Evolutionary conservation across 2,113 vertebrate species (phyloP).

Genomic region (Hyaena hyaena): DNA sequence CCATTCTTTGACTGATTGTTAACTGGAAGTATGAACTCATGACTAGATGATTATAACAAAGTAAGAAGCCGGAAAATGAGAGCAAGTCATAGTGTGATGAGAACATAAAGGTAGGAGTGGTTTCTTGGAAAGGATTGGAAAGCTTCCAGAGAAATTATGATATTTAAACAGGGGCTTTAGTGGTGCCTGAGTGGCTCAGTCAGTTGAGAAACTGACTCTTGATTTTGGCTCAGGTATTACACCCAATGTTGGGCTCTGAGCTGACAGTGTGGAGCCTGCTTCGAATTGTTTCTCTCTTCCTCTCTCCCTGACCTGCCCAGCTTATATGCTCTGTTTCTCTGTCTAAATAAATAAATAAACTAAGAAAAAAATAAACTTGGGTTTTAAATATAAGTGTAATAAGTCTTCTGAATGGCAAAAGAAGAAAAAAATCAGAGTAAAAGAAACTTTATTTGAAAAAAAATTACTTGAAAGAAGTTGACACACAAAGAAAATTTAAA

Average conservation of each 20-base stretch:
- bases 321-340: too few relatives aligned
- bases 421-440: neutral
- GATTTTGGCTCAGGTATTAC: too few relatives aligned
- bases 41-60: neutral
- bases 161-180: neutral
- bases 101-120: neutral
- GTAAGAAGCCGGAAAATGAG: neutral
- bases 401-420: neutral
- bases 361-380: neutral
- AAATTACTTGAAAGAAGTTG: neutral
- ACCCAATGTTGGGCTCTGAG: too few relatives aligned
- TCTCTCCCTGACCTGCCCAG: too few relatives aligned
- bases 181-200: too few relatives aligned
- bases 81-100: neutral
- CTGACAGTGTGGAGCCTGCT: too few relatives aligned
- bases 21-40: neutral
- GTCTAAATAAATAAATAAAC: too few relatives aligned
- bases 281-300: too few relatives aligned
- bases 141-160: neutral
- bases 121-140: neutral
- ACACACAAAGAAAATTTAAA: neutral
- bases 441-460: neutral
- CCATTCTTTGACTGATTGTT: neutral
- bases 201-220: too few relatives aligned
- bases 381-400: neutral